Base-by-base conservation (phyloP, 2,888 invertebrate species). In the Mesochorus sp. region DNA sequence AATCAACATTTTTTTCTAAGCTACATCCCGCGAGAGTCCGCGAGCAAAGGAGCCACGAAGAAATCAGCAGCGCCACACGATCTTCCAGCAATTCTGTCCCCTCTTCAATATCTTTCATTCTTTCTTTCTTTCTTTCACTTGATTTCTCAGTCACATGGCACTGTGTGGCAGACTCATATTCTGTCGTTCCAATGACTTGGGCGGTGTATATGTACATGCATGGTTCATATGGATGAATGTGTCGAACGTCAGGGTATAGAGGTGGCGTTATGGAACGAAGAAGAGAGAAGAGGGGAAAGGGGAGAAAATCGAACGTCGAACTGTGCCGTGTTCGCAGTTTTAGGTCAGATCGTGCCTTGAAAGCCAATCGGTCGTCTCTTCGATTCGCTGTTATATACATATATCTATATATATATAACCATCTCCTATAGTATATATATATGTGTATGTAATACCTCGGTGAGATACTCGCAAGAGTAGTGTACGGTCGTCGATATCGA, bases 281-380 rank as follows among this genome's bases (percentile, higher is more conserved):
- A 82, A 76, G 76, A 66, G 77, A 64, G n/a, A 28, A 26, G 73
- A 75, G 72, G 77, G 77, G 76, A 57, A 72, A 67, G 39, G 57
- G 79, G 67, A 82, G 81, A 82, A 84, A 80, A 82, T 82, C 82
- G 81, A 82, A 82, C 80, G 84, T 84, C 86, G 85, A 86, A 81
- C 85, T 75, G 78, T 79, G 78, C 79, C 78, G 75, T 77, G 81
- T 82, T 81, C 84, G n/a, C n/a, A 86, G 84, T 90, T 90, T 89
- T 89, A 90, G 89, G 89, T 89, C 89, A 90, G 85, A 88, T 88
- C 90, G 89, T 90, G 90, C 87, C 80, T 86, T 85, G 90, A 90
- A 90, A 90, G 87, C 87, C 88, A 90, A 89, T 89, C 83, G 83
- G 75, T 76, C 77, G 82, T 74, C 80, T 85, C 83, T 79, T 84